phyloP scores from a whole-genome alignment of 2,888 invertebrate species.

The Stratiomys singularior region DNA sequence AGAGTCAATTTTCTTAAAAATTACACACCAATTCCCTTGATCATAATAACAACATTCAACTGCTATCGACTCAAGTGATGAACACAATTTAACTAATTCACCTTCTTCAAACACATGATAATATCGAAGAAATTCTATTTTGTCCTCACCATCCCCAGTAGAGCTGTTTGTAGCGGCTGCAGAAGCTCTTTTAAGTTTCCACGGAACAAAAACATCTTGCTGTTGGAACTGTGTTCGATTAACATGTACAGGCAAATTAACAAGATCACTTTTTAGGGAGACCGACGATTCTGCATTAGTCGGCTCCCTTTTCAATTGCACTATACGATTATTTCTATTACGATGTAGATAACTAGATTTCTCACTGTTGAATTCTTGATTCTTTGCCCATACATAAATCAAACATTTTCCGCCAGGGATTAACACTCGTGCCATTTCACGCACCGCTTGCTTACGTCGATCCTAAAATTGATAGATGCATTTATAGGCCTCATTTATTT shows the following conservation, averaged over 20 bases:
- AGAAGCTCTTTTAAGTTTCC: conserved; percentile 77
- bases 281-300: conserved; percentile 59
- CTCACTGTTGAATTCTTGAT: conserved; percentile 76
- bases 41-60: conserved; percentile 85
- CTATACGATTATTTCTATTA: conserved; percentile 63
- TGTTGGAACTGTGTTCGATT: conserved; percentile 91
- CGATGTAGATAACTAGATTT: conserved; percentile 66
- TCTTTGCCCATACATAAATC: conserved; percentile 97
- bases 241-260: conserved; percentile 78
- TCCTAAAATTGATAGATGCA: conserved; percentile 68
- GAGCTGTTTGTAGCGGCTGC: background rate
- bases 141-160: conserved; percentile 54
- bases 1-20: conserved; percentile 71
- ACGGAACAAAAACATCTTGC: conserved; percentile 94
- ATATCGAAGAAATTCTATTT: conserved; percentile 77
- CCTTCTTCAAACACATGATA: conserved; percentile 93
- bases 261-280: conserved; percentile 44
- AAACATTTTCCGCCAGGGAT: conserved; percentile 79
- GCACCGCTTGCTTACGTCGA: conserved; percentile 78
- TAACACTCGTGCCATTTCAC: conserved; percentile 80
- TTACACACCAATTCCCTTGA: conserved; percentile 95
- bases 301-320: conserved; percentile 60
- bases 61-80: conserved; percentile 66
- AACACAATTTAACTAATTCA: conserved; percentile 79
- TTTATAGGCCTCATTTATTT: too few relatives aligned